Evolutionary conservation across 2,888 invertebrate species (phyloP), one percentile per base, ranked within the genome.

Genomic region (Hoplodrina ambigua): DNA sequence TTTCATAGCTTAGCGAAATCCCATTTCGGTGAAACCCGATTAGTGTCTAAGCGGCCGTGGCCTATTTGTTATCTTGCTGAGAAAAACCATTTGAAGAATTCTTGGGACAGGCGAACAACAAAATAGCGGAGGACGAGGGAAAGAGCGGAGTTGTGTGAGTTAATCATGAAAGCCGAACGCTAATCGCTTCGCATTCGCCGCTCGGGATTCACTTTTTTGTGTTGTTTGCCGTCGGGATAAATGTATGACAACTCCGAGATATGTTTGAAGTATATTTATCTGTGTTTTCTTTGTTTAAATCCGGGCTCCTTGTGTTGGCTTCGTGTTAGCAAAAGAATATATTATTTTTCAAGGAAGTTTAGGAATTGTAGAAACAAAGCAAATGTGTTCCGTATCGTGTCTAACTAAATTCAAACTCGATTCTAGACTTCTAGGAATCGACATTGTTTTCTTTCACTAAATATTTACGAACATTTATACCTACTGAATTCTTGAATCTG

Each of bases 1-100:
- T 92, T 91, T 90, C 90, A 91, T 91, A 90, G 91, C 91, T 91
- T 91, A 91, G 89, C 85, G 88, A 85, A 92, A 91, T 92, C 88
- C 89, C 86, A 91, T 93, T 91, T 89, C 88, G 87, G 85, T 87
- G 87, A 89, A 91, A 89, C 89, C 87, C 88, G 90, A 92, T 93
- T 93, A 91, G 88, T 87, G 89, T 89, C 86, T 92, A 90, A 92
- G 89, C 90, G 89, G 88, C 86, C 89, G 88, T 88, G 88, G 87
- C 91, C 90, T 91, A 92, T 92, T 91, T 92, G 90, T 91, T 93
- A 91, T 89, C 90, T 88, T 86, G 86, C 82, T 82, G 84, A 87
- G 88, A 88, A 90, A 90, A 91, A 85, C 80, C 86, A 82, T 80
- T 83, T 80, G 72, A 77, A 76, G 82, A 75, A 80, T 82, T 84